Conservation (phyloP, 2,113 vertebrate species). For the Prolemur simus region DNA sequence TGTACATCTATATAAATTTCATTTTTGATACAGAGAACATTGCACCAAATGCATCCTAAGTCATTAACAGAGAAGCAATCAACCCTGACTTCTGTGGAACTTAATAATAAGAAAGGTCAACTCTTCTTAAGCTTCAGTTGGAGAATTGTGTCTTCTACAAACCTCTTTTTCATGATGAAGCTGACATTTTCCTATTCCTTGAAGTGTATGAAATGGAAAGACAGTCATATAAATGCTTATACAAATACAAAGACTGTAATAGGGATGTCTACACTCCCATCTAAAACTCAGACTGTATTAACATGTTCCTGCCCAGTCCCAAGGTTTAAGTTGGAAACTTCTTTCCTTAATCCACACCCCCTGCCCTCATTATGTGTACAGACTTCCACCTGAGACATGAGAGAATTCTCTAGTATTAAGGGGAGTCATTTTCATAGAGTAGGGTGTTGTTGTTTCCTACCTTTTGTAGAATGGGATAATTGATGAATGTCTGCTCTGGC, state of each 20-base stretch:
- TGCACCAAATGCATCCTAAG: neutral
- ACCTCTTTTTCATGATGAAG: neutral
- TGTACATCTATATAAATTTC: neutral
- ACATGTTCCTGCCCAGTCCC: neutral
- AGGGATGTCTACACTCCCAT: neutral
- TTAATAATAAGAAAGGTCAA: neutral
- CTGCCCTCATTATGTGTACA: neutral
- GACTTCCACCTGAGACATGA: neutral
- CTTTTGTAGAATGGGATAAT: neutral
- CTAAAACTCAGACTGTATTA: neutral
- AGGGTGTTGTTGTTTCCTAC: neutral
- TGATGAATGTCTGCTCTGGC: neutral
- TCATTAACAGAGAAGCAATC: neutral
- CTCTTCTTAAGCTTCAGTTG: neutral
- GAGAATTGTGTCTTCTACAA: neutral
- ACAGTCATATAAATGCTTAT: neutral
- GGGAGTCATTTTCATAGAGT: neutral
- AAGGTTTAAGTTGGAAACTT: neutral
- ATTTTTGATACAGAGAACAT: neutral
- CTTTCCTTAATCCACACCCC: neutral
- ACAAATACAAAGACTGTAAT: neutral
- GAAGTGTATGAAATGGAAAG: neutral
- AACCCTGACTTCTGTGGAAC: too few species aligned
- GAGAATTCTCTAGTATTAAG: neutral
- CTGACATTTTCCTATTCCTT: neutral